Conservation (phyloP, 2,797 vertebrate species). For the Peromyscus melanophrys region DNA sequence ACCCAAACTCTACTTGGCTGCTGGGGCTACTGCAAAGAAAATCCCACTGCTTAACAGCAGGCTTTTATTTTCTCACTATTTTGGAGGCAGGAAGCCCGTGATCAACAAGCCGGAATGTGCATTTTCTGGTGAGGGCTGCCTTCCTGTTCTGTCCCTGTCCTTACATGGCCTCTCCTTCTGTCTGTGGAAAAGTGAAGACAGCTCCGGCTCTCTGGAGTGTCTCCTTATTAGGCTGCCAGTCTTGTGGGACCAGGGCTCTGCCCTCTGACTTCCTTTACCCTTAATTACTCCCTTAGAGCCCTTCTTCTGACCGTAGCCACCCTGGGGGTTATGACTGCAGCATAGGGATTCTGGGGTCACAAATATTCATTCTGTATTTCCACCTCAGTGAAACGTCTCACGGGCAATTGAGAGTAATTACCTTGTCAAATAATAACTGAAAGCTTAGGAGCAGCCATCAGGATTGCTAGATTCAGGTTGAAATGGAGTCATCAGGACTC, state of each 20-base stretch:
- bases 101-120: background rate
- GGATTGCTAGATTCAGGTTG: background rate
- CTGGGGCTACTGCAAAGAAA: background rate
- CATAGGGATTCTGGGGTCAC: background rate
- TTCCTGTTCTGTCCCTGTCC: background rate
- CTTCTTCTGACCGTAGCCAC: background rate
- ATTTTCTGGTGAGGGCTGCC: background rate
- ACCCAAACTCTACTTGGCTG: background rate
- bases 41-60: background rate
- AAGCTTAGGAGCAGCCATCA: background rate
- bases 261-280: background rate
- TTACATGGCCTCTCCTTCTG: background rate
- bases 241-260: background rate
- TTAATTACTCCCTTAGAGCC: background rate
- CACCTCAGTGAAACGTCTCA: background rate
- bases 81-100: background rate
- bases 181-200: background rate
- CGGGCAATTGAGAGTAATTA: background rate
- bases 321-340: background rate
- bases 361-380: background rate
- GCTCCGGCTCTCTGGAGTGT: background rate
- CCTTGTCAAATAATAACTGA: background rate
- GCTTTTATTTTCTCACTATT: conserved; percentile 7
- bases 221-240: background rate
- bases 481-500: background rate